Percentiles rank a stretch among this genome's conserved stretches.
Evolutionary conservation across 2,113 vertebrate species (phyloP).

Genomic region (Sialia sialis): DNA sequence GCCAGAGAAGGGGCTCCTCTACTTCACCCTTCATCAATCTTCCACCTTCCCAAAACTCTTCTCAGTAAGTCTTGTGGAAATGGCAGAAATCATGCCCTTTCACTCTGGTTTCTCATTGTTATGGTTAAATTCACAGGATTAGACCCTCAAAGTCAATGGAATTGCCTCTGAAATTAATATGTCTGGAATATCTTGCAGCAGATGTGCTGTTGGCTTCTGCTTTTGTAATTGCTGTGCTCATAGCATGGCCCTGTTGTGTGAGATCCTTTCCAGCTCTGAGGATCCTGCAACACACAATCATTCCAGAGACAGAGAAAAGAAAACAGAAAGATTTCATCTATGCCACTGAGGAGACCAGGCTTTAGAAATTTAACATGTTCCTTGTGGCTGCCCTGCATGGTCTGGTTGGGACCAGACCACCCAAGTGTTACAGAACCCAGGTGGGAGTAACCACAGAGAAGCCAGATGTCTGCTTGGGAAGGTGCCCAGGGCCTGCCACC

Average conservation of each 20-base stretch:
- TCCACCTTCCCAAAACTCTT: not conserved
- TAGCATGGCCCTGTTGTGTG: fast-evolving
- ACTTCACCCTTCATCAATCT: not conserved
- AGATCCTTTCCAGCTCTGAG: not conserved
- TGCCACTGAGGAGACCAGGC: not conserved
- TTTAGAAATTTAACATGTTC: not conserved
- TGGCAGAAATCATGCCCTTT: not conserved
- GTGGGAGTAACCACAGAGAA: not conserved
- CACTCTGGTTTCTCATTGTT: not conserved
- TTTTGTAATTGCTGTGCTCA: not conserved
- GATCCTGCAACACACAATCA: not conserved
- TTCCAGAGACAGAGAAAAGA: not conserved
- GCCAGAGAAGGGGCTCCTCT: not conserved
- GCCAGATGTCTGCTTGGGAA: not conserved
- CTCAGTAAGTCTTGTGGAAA: not conserved
- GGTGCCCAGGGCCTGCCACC: not conserved
- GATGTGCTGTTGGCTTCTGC: not conserved
- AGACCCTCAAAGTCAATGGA: not conserved
- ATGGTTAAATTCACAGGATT: not conserved
- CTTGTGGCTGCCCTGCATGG: not conserved
- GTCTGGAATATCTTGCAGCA: not conserved
- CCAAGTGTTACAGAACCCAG: not conserved
- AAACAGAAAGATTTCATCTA: not conserved
- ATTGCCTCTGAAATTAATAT: conserved; percentile 20
- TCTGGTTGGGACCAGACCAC: not conserved